phyloP scores from a whole-genome alignment of 2,113 vertebrate species.

The Ifrita kowaldi region DNA sequence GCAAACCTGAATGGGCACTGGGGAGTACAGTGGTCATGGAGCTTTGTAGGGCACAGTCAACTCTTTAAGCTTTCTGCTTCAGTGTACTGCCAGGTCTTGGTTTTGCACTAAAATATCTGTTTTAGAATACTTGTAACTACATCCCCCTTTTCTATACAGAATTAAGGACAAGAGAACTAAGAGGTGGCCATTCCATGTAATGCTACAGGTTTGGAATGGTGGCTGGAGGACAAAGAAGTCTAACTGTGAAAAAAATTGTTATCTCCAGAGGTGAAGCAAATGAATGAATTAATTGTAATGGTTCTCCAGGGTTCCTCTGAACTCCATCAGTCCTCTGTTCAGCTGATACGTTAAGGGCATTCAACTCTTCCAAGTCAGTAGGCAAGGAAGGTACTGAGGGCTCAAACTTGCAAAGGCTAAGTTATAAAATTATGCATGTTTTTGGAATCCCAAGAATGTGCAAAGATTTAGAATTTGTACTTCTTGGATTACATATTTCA shows the following conservation, averaged over 20 bases:
- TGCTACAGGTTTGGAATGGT: background rate
- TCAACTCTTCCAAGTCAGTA: background rate
- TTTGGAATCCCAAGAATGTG: conserved; percentile 71
- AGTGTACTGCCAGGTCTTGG: background rate
- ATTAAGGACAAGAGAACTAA: background rate
- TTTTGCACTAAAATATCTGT: background rate
- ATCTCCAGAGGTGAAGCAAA: background rate
- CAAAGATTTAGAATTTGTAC: conserved; percentile 69
- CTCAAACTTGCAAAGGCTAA: background rate
- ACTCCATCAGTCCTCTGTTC: background rate
- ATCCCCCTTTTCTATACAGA: background rate
- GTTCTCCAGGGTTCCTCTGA: background rate
- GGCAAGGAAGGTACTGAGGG: background rate
- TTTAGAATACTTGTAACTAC: background rate
- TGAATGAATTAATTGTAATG: background rate
- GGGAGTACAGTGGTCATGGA: background rate
- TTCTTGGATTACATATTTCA: conserved; percentile 73
- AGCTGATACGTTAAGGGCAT: background rate
- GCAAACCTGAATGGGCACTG: background rate
- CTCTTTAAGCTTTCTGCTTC: background rate
- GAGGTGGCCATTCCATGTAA: background rate
- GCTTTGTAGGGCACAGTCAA: background rate
- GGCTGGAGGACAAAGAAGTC: background rate
- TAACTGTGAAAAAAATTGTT: background rate
- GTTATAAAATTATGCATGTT: conserved; percentile 53